Conservation (phyloP, 2,888 invertebrate species). For the Synergus japonicus region DNA sequence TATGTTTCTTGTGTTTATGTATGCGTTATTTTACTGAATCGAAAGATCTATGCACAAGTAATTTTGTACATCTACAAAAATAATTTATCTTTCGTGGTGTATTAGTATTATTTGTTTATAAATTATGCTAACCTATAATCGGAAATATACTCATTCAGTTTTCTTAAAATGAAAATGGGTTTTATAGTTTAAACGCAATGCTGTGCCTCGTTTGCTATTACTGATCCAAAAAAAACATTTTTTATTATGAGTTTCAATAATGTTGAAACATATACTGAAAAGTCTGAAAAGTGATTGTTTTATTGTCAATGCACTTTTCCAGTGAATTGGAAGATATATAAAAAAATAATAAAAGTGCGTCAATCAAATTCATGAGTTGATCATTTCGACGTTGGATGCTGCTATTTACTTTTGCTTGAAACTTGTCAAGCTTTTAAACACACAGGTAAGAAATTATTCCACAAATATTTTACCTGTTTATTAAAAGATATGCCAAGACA, state of each 20-base stretch:
- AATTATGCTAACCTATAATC: not conserved
- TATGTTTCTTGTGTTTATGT: too few relatives aligned
- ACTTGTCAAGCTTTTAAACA: not conserved
- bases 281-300: not conserved
- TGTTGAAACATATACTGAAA: not conserved
- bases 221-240: not conserved
- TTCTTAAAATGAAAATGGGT: not conserved
- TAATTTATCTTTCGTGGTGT: slow-evolving; percentile 32
- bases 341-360: not conserved
- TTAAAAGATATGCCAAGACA: not conserved
- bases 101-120: slow-evolving; percentile 38
- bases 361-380: not conserved
- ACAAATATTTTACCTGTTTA: not conserved
- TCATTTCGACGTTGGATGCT: not conserved
- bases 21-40: too few relatives aligned
- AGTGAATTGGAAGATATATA: not conserved
- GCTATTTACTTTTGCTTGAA: not conserved
- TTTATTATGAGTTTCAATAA: not conserved
- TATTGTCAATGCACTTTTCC: not conserved
- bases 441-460: not conserved
- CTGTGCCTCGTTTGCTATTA: not conserved
- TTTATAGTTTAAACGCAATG: not conserved
- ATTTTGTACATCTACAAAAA: slow-evolving; percentile 35
- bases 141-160: not conserved
- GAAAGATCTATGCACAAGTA: too few relatives aligned